Conservation (phyloP, 1,140 invertebrate genomes). For the Chrysopa pallens region DNA sequence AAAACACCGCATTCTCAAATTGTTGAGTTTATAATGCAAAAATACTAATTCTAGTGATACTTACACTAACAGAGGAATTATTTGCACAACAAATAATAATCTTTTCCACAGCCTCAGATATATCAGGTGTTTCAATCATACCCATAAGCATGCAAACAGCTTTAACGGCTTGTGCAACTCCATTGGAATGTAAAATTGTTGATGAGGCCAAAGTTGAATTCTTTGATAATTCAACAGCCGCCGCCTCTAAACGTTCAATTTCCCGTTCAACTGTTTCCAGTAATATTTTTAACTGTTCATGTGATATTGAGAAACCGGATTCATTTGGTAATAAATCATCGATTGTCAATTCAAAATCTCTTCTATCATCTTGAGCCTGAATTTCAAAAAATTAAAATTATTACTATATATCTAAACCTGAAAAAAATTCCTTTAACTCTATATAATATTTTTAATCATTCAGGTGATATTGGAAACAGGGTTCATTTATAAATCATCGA, state of each 20-base stretch:
- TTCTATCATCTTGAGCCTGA: slow-evolving; percentile 51
- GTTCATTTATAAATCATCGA: no score
- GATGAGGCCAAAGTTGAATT: slow-evolving; percentile 21
- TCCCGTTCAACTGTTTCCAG: slow-evolving; percentile 71
- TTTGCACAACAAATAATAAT: slow-evolving; percentile 43
- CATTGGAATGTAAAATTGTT: slow-evolving; percentile 27
- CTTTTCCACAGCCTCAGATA: slow-evolving; percentile 52
- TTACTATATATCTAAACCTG: no score
- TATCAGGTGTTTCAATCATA: slow-evolving; percentile 69
- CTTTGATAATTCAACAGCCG: slow-evolving; percentile 32
- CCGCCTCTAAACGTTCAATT: slow-evolving; percentile 52
- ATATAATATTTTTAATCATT: no score
- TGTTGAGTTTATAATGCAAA: neutral
- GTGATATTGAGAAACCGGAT: slow-evolving; percentile 48
- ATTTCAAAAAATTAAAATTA: slow-evolving; percentile 7
- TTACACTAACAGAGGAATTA: slow-evolving; percentile 6
- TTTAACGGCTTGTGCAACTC: slow-evolving; percentile 77
- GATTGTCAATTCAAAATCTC: slow-evolving; percentile 43
- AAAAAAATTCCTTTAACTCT: no score
- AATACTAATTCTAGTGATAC: slow-evolving; percentile 2
- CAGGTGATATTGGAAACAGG: no score
- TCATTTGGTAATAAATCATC: slow-evolving; percentile 62
- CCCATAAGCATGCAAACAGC: slow-evolving; percentile 77
- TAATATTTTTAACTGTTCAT: slow-evolving; percentile 60
- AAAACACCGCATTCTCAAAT: neutral